phyloP scores from a whole-genome alignment of 2,113 vertebrate species.

The Leiothrix lutea region DNA sequence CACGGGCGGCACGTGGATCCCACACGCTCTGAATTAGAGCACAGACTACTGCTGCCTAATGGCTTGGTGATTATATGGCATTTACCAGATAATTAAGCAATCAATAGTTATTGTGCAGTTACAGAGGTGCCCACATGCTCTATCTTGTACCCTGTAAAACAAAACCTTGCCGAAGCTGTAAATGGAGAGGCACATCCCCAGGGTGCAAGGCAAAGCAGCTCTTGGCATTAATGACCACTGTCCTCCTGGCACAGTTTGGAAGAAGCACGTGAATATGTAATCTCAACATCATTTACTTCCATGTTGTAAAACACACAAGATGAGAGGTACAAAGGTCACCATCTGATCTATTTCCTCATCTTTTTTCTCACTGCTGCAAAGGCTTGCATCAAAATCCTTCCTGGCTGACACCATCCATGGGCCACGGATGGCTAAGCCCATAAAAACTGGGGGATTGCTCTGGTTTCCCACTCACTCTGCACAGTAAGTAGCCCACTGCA shows the following conservation, averaged over 20 bases:
- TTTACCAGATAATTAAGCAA: conserved; percentile 62
- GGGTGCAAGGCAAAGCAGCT: not conserved
- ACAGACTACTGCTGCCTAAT: not conserved
- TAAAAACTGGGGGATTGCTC: not conserved
- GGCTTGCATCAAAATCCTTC: not conserved
- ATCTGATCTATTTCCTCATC: not conserved
- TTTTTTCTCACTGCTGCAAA: not conserved
- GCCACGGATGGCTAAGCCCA: not conserved
- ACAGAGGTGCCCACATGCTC: not conserved
- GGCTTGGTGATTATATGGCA: conserved; percentile 11
- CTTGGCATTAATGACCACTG: not conserved
- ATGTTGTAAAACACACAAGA: not conserved
- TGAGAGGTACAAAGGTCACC: not conserved
- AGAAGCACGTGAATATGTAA: not conserved
- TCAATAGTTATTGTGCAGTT: conserved; percentile 52
- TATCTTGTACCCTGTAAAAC: not conserved
- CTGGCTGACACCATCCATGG: not conserved
- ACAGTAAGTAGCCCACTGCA: not conserved
- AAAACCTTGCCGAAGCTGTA: not conserved
- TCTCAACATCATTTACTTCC: not conserved
- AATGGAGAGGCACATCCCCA: not conserved
- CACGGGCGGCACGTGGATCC: not conserved
- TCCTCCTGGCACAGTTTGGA: not conserved
- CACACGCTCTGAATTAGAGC: not conserved
- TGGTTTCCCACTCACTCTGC: not conserved